A percentile compares a stretch with the other conserved stretches of the same genome.
Conservation (phyloP, 2,113 vertebrate genomes). For the Montifringilla adamsi region DNA sequence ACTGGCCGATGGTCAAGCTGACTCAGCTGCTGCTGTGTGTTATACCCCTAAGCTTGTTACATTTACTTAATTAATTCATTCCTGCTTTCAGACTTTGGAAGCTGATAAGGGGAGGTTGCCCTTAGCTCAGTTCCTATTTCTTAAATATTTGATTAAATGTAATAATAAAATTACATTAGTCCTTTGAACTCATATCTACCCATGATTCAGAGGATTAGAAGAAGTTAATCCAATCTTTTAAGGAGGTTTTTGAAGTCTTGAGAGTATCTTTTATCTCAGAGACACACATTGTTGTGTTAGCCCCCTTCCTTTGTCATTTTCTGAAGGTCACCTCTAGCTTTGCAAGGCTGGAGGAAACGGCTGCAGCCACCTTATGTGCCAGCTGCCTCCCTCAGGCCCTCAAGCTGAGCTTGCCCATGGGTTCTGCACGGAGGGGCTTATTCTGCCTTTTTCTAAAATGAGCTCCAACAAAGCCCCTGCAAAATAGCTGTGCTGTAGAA, state of each 20-base stretch:
- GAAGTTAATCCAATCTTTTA: constrained; percentile 46
- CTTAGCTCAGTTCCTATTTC: constrained; percentile 46
- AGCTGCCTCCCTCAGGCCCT: background rate
- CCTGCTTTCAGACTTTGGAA: constrained; percentile 13
- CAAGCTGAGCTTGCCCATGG: rapidly evolving
- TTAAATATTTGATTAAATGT: constrained; percentile 54
- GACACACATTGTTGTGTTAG: background rate
- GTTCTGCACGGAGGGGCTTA: background rate
- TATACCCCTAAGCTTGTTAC: constrained; percentile 39
- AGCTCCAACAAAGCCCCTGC: background rate
- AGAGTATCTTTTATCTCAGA: constrained; percentile 6
- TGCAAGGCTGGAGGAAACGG: background rate
- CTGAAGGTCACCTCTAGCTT: background rate
- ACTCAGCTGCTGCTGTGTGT: constrained; percentile 39
- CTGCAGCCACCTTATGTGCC: background rate
- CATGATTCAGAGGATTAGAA: constrained; percentile 31
- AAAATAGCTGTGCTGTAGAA: background rate
- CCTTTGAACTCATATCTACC: constrained; percentile 45
- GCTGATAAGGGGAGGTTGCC: constrained; percentile 36
- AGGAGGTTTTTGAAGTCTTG: constrained; percentile 34
- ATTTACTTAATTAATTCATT: constrained; percentile 55
- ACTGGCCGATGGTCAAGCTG: constrained; percentile 20
- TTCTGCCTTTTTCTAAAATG: background rate
- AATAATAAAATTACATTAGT: constrained; percentile 60
- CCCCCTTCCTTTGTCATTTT: background rate